Percentiles rank a stretch among this genome's conserved stretches.
These are phyloP conservation scores for Potorous gilbertii DNA, from an alignment of 2,797 vertebrate species.

Conservation along the genomic window DNA sequence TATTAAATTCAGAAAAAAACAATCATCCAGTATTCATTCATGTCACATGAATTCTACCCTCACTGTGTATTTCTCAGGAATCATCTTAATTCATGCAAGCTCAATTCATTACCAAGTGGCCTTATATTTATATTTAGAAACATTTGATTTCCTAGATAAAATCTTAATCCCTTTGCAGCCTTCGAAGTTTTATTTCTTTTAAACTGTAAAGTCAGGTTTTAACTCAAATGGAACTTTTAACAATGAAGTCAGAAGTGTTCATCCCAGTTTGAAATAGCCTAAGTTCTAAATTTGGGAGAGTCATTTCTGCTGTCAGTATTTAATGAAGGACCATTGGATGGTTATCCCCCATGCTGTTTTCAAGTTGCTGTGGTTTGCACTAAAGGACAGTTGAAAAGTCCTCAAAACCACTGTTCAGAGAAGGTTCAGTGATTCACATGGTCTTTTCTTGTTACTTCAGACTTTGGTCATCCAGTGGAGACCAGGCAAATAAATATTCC, in stretches of 20 bases:
- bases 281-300: conserved; percentile 39
- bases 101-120: not conserved
- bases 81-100: conserved; percentile 31
- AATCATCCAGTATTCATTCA: conserved; percentile 34
- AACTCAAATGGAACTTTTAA: conserved; percentile 36
- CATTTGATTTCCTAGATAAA: conserved; percentile 44
- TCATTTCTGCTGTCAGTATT: not conserved
- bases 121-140: conserved; percentile 39
- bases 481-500: conserved; percentile 51
- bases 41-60: not conserved
- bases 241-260: conserved; percentile 41
- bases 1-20: conserved; percentile 6
- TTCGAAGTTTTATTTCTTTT: conserved; percentile 49
- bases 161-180: conserved; percentile 36
- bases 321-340: conserved; percentile 28
- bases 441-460: conserved; percentile 17
- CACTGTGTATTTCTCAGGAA: conserved; percentile 1
- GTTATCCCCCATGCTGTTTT: conserved; percentile 46
- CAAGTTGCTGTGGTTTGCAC: conserved; percentile 6
- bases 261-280: conserved; percentile 39
- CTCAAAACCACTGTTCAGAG: conserved; percentile 35
- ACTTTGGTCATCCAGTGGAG: conserved; percentile 9
- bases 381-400: conserved; percentile 10
- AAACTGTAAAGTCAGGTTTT: conserved; percentile 40
- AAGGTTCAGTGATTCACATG: not conserved